Percentiles rank a stretch among this genome's conserved stretches.
Conservation (phyloP, 1,140 invertebrate genomes). For the Cryptotermes secundus region DNA sequence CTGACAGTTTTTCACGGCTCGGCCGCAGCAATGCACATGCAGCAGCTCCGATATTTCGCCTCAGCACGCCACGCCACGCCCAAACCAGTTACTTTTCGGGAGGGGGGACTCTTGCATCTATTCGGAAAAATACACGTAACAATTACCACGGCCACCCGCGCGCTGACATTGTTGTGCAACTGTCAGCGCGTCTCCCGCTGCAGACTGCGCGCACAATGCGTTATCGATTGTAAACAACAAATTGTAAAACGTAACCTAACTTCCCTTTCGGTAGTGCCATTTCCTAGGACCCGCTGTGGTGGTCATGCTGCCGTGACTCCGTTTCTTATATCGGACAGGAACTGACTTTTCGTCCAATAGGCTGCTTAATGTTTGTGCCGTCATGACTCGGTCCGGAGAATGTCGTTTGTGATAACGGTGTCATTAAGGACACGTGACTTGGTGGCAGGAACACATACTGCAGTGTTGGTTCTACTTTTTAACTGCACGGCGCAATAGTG, state of each 20-base stretch:
- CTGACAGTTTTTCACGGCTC: slow-evolving; percentile 27
- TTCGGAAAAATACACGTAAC: background rate
- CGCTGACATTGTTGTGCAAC: background rate
- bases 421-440: too few species aligned
- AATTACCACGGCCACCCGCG: background rate
- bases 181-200: background rate
- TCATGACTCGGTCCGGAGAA: too few species aligned
- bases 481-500: too few species aligned
- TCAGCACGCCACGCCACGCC: slow-evolving; percentile 27
- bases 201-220: background rate
- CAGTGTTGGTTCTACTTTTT: too few species aligned
- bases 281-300: background rate
- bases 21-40: background rate
- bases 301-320: background rate
- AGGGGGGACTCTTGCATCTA: background rate
- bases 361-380: too few species aligned
- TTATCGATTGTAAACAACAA: background rate
- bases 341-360: too few species aligned
- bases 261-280: background rate
- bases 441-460: too few species aligned
- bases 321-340: too few species aligned
- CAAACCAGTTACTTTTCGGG: slow-evolving; percentile 21
- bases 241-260: background rate
- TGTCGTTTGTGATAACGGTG: too few species aligned
- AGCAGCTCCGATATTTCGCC: background rate